A percentile compares a stretch with the other conserved stretches of the same genome.
Conservation (phyloP, 2,888 invertebrate genomes). For the Dichetophora obliterata region DNA sequence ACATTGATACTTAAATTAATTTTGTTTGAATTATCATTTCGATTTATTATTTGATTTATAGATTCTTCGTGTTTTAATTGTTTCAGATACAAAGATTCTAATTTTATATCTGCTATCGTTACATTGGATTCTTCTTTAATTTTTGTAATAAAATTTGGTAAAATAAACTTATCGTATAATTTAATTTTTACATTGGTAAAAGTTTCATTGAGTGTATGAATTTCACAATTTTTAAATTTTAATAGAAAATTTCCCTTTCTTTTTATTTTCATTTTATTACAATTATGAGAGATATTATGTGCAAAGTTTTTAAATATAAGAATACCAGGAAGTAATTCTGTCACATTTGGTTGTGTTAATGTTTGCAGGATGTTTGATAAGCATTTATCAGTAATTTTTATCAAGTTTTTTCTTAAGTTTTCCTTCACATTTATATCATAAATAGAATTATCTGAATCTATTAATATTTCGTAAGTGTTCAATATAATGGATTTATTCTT, state of each 20-base stretch:
- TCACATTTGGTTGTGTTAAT: slow-evolving; percentile 20
- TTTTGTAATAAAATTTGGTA: slow-evolving; percentile 44
- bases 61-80: slow-evolving; percentile 10
- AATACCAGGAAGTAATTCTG: slow-evolving; percentile 41
- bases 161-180: slow-evolving; percentile 41
- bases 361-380: slow-evolving; percentile 38
- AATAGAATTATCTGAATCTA: slow-evolving; percentile 36
- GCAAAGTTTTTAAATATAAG: slow-evolving; percentile 40
- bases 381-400: slow-evolving; percentile 28
- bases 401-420: slow-evolving; percentile 38
- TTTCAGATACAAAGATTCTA: slow-evolving; percentile 34
- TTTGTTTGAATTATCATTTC: no score
- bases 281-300: slow-evolving; percentile 35
- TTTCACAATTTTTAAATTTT: slow-evolving; percentile 44
- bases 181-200: slow-evolving; percentile 38
- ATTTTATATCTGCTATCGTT: slow-evolving; percentile 25
- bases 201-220: slow-evolving; percentile 36
- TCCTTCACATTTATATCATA: slow-evolving; percentile 32
- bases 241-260: slow-evolving; percentile 38
- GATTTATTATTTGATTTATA: no score
- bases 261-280: slow-evolving; percentile 37
- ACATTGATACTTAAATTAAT: no score
- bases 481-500: slow-evolving; percentile 39
- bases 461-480: slow-evolving; percentile 35
- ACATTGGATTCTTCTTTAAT: slow-evolving; percentile 33